phyloP scores from a whole-genome alignment of 2,113 vertebrate species.

The Cynopterus brachyotis region DNA sequence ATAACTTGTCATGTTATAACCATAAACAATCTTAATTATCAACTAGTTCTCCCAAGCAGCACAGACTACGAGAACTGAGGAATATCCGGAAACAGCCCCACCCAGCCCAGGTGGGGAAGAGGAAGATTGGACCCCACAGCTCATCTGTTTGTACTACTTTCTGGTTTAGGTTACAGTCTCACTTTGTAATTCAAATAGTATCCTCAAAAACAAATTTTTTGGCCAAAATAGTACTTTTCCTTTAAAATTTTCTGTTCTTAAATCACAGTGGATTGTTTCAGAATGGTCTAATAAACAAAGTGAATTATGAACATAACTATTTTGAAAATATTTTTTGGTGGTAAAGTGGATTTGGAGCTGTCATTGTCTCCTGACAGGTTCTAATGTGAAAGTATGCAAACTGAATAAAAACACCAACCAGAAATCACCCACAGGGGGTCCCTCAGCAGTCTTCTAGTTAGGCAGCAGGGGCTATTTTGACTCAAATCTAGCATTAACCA shows the following conservation, averaged over 20 bases:
- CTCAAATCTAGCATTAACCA: neutral
- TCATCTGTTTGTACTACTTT: neutral
- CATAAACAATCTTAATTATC: neutral
- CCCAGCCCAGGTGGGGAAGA: neutral
- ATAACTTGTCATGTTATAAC: neutral
- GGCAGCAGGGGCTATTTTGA: neutral
- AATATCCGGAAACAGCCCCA: neutral
- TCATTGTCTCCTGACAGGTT: neutral
- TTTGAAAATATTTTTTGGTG: neutral
- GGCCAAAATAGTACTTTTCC: neutral
- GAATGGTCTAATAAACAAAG: neutral
- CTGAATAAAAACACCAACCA: neutral
- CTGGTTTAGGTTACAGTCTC: neutral
- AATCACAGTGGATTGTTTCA: neutral
- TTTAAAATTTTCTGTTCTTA: neutral
- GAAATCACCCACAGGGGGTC: neutral
- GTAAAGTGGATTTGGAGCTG: neutral
- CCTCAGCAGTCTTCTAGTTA: rapidly evolving
- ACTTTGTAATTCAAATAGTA: neutral
- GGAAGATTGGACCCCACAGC: neutral
- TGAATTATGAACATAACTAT: neutral
- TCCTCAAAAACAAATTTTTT: neutral
- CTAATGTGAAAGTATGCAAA: neutral
- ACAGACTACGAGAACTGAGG: neutral
- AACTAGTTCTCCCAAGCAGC: neutral